phyloP scores from a whole-genome alignment of 2,888 invertebrate genomes.

The Pasiphila rectangulata region DNA sequence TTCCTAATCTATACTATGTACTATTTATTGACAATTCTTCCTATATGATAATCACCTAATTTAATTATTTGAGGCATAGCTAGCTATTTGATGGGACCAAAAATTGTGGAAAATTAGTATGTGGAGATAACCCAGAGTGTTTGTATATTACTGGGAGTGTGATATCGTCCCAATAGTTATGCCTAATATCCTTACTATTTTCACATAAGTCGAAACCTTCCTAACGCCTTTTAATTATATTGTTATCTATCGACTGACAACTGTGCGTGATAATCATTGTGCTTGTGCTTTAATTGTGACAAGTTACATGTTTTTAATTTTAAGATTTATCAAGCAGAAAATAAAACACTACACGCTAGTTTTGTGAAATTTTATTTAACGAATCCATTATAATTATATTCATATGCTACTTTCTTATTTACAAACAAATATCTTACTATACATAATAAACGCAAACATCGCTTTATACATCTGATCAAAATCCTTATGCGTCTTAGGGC shows the following conservation, averaged over 20 bases:
- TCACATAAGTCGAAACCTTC: slow-evolving; percentile 62
- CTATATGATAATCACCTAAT: slow-evolving; percentile 35
- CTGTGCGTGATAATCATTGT: slow-evolving; percentile 71
- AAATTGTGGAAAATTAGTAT: slow-evolving; percentile 42
- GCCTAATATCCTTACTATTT: slow-evolving; percentile 55
- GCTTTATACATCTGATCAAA: too few relatives aligned
- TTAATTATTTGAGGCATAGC: slow-evolving; percentile 64
- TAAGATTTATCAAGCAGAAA: slow-evolving; percentile 65
- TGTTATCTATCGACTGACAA: slow-evolving; percentile 74
- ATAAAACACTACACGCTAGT: slow-evolving; percentile 69
- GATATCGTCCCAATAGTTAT: slow-evolving; percentile 71
- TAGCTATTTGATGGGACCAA: slow-evolving; percentile 71
- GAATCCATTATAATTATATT: neutral
- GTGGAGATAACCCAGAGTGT: slow-evolving; percentile 48
- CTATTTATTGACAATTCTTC: slow-evolving; percentile 21
- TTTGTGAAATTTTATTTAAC: slow-evolving; percentile 45
- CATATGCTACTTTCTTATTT: too few relatives aligned
- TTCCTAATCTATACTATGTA: slow-evolving; percentile 19
- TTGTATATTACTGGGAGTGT: slow-evolving; percentile 50
- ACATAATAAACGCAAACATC: too few relatives aligned
- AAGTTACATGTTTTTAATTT: slow-evolving; percentile 69
- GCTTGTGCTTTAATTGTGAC: slow-evolving; percentile 80
- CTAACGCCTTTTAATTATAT: slow-evolving; percentile 61
- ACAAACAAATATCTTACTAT: too few relatives aligned
- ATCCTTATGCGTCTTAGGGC: too few relatives aligned